Percentiles rank a stretch among this genome's conserved stretches.
Evolutionary conservation across 2,797 vertebrate species (phyloP).

Genomic region (Taeniopygia guttata): DNA sequence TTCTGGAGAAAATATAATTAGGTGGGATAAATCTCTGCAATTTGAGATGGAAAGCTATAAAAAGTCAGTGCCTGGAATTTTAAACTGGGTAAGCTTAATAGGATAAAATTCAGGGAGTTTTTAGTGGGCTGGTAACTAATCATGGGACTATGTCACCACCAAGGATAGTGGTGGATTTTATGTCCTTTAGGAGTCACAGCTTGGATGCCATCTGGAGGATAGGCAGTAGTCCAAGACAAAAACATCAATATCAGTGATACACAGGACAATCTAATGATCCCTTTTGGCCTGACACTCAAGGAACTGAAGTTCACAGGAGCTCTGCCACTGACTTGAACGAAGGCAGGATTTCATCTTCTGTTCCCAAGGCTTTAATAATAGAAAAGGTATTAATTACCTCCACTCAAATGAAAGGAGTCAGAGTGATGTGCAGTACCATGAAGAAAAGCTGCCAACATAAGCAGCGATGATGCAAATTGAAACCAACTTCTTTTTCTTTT

Average conservation of each 20-base stretch:
- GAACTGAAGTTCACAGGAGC: not conserved
- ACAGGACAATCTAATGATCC: not conserved
- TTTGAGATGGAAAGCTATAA: not conserved
- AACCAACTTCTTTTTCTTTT: not conserved
- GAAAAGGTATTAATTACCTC: conserved; percentile 58
- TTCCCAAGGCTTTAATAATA: conserved; percentile 59
- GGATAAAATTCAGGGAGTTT: accelerated
- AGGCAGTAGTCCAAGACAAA: conserved; percentile 27
- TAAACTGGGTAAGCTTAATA: not conserved
- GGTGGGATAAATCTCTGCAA: not conserved
- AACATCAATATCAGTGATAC: conserved; percentile 10
- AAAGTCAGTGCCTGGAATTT: not conserved
- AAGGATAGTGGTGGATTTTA: not conserved
- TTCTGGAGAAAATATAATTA: not conserved
- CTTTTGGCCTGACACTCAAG: conserved; percentile 1
- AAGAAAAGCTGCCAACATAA: conserved; percentile 4
- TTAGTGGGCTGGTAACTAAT: not conserved
- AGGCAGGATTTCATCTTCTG: conserved; percentile 53
- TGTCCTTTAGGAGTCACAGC: conserved; percentile 12
- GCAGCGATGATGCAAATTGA: not conserved
- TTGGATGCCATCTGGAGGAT: conserved; percentile 51
- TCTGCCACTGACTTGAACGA: not conserved
- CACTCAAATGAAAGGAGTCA: not conserved
- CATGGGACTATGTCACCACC: not conserved
- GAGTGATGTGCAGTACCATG: not conserved